phyloP scores from a whole-genome alignment of 2,797 vertebrate species.

The Sebastes steindachneri region DNA sequence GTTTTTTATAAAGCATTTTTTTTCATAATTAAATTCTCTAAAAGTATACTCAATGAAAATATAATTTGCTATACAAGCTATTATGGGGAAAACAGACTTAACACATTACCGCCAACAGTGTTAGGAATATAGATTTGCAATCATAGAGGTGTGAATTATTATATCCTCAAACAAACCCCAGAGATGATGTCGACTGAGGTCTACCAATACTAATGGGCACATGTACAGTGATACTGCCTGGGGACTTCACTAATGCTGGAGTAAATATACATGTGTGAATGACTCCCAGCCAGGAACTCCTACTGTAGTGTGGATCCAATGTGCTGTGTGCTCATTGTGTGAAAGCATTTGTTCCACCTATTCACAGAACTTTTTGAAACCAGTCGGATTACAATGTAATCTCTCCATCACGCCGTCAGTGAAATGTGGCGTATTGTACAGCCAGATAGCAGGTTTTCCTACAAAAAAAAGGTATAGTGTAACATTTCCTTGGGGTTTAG shows the following conservation, averaged over 20 bases:
- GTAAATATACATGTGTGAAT: slow-evolving; percentile 17
- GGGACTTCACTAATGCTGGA: neutral
- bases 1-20: neutral
- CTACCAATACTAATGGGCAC: neutral
- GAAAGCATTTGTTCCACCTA: neutral
- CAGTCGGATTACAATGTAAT: neutral
- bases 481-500: neutral
- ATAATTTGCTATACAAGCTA: neutral
- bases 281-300: neutral
- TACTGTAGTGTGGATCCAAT: neutral
- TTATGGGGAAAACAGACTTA: neutral
- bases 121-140: slow-evolving; percentile 14
- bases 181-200: neutral
- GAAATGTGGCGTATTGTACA: neutral
- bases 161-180: slow-evolving; percentile 1
- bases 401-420: neutral
- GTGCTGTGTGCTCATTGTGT: neutral
- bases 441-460: neutral
- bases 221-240: neutral
- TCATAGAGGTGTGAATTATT: slow-evolving; percentile 20
- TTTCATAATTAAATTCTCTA: neutral
- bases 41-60: neutral
- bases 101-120: slow-evolving; percentile 5
- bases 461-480: neutral
- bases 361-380: neutral